Conservation (phyloP, 2,113 vertebrate species). For the Stegostoma tigrinum region DNA sequence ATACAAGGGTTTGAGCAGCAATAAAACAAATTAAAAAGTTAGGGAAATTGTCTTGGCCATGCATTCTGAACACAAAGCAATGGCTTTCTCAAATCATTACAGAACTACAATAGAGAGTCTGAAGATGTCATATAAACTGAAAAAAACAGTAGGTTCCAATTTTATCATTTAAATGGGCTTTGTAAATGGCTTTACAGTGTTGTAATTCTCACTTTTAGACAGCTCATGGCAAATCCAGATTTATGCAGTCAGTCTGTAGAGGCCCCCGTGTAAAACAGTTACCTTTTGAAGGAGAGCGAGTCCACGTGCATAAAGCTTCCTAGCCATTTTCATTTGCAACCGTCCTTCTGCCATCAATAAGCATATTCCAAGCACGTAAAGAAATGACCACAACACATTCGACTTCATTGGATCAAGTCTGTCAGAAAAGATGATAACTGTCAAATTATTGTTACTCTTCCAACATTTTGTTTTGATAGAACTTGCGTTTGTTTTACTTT, state of each 20-base stretch:
- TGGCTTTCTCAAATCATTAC: not conserved
- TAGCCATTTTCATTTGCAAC: not conserved
- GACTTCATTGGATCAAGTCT: slow-evolving; percentile 17
- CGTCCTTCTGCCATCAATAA: slow-evolving; percentile 36
- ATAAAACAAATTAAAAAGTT: not conserved
- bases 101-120: not conserved
- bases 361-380: slow-evolving; percentile 32
- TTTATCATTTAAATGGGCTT: not conserved
- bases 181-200: not conserved
- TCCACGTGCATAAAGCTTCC: not conserved
- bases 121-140: not conserved
- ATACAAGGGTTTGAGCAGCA: not conserved
- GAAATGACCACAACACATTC: not conserved
- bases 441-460: not conserved
- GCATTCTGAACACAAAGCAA: not conserved
- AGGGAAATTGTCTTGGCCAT: not conserved
- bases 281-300: not conserved
- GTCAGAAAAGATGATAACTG: not conserved
- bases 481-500: not conserved
- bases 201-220: not conserved
- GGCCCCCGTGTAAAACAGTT: not conserved
- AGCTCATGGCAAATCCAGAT: not conserved
- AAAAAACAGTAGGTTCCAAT: not conserved
- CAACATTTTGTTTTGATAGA: not conserved
- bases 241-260: not conserved